Percentiles rank a stretch among this genome's conserved stretches.
These are phyloP conservation scores for Spongia lamella DNA, from an alignment of 37 sponge, comb jelly and placozoan genomes.

Conservation along the genomic window DNA sequence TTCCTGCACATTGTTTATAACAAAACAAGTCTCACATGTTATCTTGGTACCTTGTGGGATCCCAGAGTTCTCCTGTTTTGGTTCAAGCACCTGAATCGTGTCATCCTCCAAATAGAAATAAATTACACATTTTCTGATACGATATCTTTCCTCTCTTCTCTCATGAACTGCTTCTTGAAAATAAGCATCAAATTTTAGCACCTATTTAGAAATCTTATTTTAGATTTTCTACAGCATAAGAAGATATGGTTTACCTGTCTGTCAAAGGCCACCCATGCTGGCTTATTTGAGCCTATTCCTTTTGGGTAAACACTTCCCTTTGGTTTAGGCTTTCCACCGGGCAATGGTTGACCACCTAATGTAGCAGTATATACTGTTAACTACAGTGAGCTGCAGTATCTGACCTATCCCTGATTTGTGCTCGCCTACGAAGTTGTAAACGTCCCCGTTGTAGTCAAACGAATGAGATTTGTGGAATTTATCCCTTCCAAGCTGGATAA, in stretches of 20 bases:
- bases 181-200: slow-evolving; percentile 91
- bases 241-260: slow-evolving; percentile 60
- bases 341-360: slow-evolving; percentile 69
- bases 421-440: slow-evolving; percentile 74
- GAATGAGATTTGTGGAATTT: slow-evolving; percentile 91
- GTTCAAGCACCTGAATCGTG: slow-evolving; percentile 91
- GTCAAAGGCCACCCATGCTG: slow-evolving; percentile 99
- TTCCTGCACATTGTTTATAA: slow-evolving; percentile 38
- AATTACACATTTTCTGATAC: slow-evolving; percentile 78
- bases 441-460: slow-evolving; percentile 85
- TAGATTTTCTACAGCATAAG: not conserved
- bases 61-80: slow-evolving; percentile 84
- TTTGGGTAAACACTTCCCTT: slow-evolving; percentile 79
- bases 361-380: not conserved
- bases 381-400: not conserved
- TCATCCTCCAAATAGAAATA: slow-evolving; percentile 98
- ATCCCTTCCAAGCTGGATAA: slow-evolving; percentile 71
- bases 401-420: slow-evolving; percentile 86
- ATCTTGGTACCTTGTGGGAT: slow-evolving; percentile 86
- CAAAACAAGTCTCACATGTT: not conserved
- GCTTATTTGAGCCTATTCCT: slow-evolving; percentile 75
- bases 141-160: slow-evolving; percentile 85
- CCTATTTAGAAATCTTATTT: slow-evolving; percentile 36
- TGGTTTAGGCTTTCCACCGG: slow-evolving; percentile 55
- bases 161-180: slow-evolving; percentile 96